Base-by-base conservation (phyloP, 2,888 invertebrate species). In the Cosmia trapezina region DNA sequence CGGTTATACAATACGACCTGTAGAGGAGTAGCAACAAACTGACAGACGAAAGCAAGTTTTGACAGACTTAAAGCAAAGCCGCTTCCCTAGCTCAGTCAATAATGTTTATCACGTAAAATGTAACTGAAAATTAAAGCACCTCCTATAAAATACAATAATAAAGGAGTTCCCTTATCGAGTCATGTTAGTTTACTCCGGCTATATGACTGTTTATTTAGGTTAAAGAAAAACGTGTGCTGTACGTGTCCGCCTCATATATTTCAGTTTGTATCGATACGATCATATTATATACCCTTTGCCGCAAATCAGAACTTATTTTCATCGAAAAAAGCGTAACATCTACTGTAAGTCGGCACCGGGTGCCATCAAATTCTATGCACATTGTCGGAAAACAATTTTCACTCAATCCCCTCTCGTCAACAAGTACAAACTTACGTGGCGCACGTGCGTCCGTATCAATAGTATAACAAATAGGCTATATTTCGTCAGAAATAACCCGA, bases 401-500 rank as follows among this genome's bases (percentile, higher is more conserved):
- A 95, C 95, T 94, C 95, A 94, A 95, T 96, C 92, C 91, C 94
- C 92, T 93, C 92, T 93, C 93, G 91, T 94, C 94, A 95, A 94
- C 95, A 94, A 95, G 95, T 94, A 94, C 94, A 95, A 95, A 95
- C 94, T 95, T 95, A 94, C 93, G 94, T 91, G 88, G 90, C 92
- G 93, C 95, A 95, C 95, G 96, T 95, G 95, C 95, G 91, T 92
- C 91, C 93, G 89, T 95, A 96, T 95, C 95, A 95, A 96, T 96
- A 94, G 95, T 96, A 95, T 95, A 96, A 96, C 95, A 95, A 96
- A 96, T 95, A 95, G 95, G 95, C 95, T 94, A 95, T 96, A 95
- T 96, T 96, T 95, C 95, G 95, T 95, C 95, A 95, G 95, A 94
- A 96, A 96, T 95, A 96, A 95, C 95, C 95, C 94, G 95, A 96